phyloP scores from a whole-genome alignment of 2,113 vertebrate species.

The Thinocorus orbignyianus region DNA sequence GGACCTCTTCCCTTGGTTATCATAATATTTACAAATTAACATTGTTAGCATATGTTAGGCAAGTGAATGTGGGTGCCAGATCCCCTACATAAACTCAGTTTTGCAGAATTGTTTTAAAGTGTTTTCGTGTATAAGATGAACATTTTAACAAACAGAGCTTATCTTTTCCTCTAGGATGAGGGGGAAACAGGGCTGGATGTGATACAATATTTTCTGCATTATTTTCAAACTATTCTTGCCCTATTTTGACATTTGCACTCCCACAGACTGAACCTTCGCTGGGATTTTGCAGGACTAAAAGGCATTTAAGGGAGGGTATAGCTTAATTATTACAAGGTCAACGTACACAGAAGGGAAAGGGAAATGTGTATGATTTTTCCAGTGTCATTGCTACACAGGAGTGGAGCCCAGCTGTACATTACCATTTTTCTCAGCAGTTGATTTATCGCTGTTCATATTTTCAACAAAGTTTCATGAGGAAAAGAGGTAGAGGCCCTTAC shows the following conservation, averaged over 20 bases:
- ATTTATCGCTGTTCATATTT: slow-evolving; percentile 29
- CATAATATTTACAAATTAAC: not conserved
- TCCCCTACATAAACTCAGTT: not conserved
- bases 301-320: not conserved
- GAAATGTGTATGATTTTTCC: slow-evolving; percentile 14
- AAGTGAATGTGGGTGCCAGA: not conserved
- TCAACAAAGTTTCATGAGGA: not conserved
- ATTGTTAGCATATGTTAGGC: not conserved
- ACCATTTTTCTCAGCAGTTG: not conserved
- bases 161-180: not conserved
- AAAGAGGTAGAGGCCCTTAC: not conserved
- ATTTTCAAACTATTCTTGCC: not conserved
- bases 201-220: not conserved
- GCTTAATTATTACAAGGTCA: not conserved
- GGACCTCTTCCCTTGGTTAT: not conserved
- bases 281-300: not conserved
- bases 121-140: not conserved
- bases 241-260: not conserved
- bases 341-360: slow-evolving; percentile 9
- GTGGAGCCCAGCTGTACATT: not conserved
- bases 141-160: not conserved
- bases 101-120: not conserved
- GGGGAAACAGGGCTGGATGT: not conserved
- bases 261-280: not conserved
- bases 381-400: not conserved